Conservation (phyloP, 2,888 invertebrate species). For the Cistogaster globosa region DNA sequence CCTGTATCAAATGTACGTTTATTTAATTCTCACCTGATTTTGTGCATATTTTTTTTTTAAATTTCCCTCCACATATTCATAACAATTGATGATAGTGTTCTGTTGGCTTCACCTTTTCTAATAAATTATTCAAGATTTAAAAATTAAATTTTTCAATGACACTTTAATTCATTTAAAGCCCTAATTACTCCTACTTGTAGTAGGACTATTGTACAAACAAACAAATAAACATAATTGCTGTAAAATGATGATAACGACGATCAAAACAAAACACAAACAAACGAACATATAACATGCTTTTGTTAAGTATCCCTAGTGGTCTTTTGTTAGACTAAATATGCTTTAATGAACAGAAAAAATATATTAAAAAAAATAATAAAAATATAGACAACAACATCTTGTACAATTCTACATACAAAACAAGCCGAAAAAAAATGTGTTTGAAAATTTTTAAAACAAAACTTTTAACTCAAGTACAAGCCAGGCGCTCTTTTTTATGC, state of each 20-base stretch:
- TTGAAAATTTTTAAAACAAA: slow-evolving; percentile 26
- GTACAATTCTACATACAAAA: neutral
- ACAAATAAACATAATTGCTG: slow-evolving; percentile 24
- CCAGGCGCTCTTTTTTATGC: slow-evolving; percentile 48
- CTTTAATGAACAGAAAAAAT: slow-evolving; percentile 21
- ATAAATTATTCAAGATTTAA: slow-evolving; percentile 33
- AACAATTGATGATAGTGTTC: slow-evolving; percentile 26
- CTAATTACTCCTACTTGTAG: slow-evolving; percentile 42
- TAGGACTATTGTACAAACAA: slow-evolving; percentile 28
- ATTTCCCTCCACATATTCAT: neutral
- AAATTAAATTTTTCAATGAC: slow-evolving; percentile 62
- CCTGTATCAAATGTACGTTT: neutral
- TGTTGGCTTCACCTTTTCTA: slow-evolving; percentile 5
- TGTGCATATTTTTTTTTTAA: neutral
- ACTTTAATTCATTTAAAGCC: slow-evolving; percentile 59
- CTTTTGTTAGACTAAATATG: slow-evolving; percentile 44
- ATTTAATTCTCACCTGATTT: neutral
- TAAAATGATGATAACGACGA: slow-evolving; percentile 12
- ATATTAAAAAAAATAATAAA: slow-evolving; percentile 14
- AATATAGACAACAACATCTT: slow-evolving; percentile 1
- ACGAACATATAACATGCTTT: slow-evolving; percentile 36
- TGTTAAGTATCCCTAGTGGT: slow-evolving; percentile 53
- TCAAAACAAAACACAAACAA: slow-evolving; percentile 37
- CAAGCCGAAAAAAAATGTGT: slow-evolving; percentile 49
- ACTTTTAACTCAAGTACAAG: slow-evolving; percentile 20